Evolutionary conservation across 2,888 invertebrate genomes (phyloP), one percentile per base, ranked within the genome.

Genomic region (Himalopsyche japonica): DNA sequence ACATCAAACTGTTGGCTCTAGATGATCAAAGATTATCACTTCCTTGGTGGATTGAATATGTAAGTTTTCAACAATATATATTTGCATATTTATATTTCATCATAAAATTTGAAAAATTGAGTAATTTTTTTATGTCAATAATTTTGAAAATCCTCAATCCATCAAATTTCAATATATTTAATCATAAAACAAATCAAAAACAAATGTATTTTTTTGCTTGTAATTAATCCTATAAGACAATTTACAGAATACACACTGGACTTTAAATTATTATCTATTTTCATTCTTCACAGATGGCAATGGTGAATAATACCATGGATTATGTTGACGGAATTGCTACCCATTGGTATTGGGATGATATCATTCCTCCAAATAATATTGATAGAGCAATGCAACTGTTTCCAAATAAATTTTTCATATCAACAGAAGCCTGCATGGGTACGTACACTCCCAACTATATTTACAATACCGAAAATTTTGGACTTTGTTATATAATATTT

Each of bases 401-500:
- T 89, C 95, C 96, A 0, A 91, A 94, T 85, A 95, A 96, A 89
- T 94, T 97, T 86, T 90, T 97, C 18, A 89, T 98, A 7, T 93
- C 95, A 48, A 97, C 97, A 0, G 98, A 98, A 91, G 96, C 97
- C 18, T 96, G 96, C 88, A 92, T 93, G 89, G 95, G 95, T 92
- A 90, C 88, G 87, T 20, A 20, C 0, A 20, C 20, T 57, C 37
- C 7, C 8, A 10, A 37, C 37, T 57, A 20, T 37, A 8, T 37
- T 37, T 32, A 32, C 32, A 32, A 6, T 32, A 6, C 6, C 32
- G 32, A 32, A 6, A 32, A 32, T 32, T 32, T 6, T 4, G 32
- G 32, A 32, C 3, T 37, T 37, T 10, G 3, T 37, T 37, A 37
- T 37, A 32, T n/a, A n/a, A n/a, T n/a, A n/a, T n/a, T n/a, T n/a